phyloP scores from a whole-genome alignment of 1,140 invertebrate species.

The Proales similis region DNA sequence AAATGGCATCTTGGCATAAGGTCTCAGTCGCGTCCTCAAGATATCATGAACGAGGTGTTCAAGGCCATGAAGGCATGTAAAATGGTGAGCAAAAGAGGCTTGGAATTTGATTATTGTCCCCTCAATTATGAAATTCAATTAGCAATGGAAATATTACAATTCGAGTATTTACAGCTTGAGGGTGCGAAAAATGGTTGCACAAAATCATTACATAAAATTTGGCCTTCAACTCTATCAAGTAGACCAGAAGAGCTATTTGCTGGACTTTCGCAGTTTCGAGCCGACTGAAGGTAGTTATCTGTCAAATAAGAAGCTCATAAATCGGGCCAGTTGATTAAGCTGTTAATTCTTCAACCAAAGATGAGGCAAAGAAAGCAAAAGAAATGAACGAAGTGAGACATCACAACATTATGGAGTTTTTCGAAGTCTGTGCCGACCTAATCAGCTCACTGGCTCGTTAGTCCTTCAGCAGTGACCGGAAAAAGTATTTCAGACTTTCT shows the following conservation, averaged over 20 bases:
- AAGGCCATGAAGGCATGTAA: slow-evolving; percentile 93
- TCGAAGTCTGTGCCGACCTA: slow-evolving; percentile 97
- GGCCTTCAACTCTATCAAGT: slow-evolving; percentile 96
- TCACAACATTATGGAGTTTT: slow-evolving; percentile 98
- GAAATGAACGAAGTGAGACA: slow-evolving; percentile 46
- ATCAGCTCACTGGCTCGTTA: slow-evolving; percentile 83
- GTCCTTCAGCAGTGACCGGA: too few species aligned
- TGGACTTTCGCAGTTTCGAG: slow-evolving; percentile 66
- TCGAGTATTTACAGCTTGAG: slow-evolving; percentile 36
- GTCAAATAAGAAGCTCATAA: background rate
- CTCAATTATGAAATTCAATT: too few species aligned
- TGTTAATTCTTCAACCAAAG: slow-evolving; percentile 25
- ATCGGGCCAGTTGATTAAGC: slow-evolving; percentile 36
- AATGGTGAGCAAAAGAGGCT: slow-evolving; percentile 62
- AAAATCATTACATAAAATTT: slow-evolving; percentile 67
- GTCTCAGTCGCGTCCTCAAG: slow-evolving; percentile 95
- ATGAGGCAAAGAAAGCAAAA: slow-evolving; percentile 47
- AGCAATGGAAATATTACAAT: slow-evolving; percentile 38
- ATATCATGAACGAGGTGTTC: slow-evolving; percentile 99
- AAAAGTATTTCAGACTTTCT: too few species aligned
- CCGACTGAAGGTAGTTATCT: slow-evolving; percentile 12
- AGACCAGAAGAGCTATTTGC: slow-evolving; percentile 88
- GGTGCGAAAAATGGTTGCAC: slow-evolving; percentile 4
- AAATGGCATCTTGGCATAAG: slow-evolving; percentile 98
- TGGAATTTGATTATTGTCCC: background rate